Evolutionary conservation across 2,113 vertebrate species (phyloP).

Genomic region (Dasyprocta punctata): DNA sequence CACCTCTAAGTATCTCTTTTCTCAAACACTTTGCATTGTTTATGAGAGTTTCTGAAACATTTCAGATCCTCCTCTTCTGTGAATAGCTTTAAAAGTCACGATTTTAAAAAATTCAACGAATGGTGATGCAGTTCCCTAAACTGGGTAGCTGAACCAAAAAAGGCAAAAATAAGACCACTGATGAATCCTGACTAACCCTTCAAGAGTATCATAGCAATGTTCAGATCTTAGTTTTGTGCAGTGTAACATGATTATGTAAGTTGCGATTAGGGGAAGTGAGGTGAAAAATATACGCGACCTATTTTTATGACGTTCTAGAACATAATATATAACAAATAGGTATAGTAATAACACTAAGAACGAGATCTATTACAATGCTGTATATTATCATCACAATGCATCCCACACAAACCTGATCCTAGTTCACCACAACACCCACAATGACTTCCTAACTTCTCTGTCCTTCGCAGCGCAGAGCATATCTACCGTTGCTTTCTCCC

Average conservation of each 20-base stretch:
- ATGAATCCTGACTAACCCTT: not conserved
- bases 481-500: not conserved
- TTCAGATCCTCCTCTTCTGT: not conserved
- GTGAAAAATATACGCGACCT: not conserved
- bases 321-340: not conserved
- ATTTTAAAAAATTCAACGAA: not conserved
- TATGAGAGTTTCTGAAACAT: not conserved
- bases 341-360: not conserved
- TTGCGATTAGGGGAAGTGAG: not conserved
- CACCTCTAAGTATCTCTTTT: not conserved
- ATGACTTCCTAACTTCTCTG: not conserved
- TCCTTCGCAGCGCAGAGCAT: fast-evolving
- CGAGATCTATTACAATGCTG: not conserved
- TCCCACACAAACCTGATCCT: not conserved
- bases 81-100: not conserved
- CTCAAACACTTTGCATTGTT: not conserved
- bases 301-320: not conserved
- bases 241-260: not conserved
- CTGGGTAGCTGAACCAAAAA: not conserved
- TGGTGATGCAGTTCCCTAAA: not conserved
- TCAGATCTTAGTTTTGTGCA: not conserved
- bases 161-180: not conserved
- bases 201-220: not conserved
- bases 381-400: not conserved
- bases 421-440: not conserved